Evolutionary conservation across 1,140 invertebrate genomes (phyloP), one percentile per base, ranked within the genome.

Genomic region (Cyrtorhinus lividipennis): DNA sequence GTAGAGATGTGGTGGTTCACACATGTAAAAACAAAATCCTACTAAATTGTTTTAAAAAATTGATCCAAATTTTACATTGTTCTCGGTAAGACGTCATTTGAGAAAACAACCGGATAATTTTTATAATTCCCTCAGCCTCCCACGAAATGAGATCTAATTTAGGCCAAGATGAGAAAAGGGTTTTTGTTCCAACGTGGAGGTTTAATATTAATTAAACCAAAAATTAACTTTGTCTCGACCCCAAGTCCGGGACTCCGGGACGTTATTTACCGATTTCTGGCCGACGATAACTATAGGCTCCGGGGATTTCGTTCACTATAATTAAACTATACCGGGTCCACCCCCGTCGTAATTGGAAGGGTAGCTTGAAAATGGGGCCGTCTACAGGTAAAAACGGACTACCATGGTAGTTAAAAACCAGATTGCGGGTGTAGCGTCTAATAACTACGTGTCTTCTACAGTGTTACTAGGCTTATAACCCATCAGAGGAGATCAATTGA

Each of bases 251-350:
- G 5, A 53, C 10, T 22, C 48, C 5, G 48, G 20, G 48, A 53
- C 20, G 20, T 53, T 10, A 53, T 53, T 53, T 53, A 53, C 48
- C 12, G 48, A 53, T 53, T 38, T 15, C 30, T 53, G 48, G 48
- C 48, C 48, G 48, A 53, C 48, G 48, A 53, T 53, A 53, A 53
- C 48, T 53, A 53, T 20, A 53, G 48, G 20, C 48, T 53, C 8
- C 10, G 18, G 48, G 48, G 48, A 53, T 53, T 53, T 53, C 18
- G 48, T 12, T 13, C 48, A 22, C 48, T 53, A 53, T 53, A 53
- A 53, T 53, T 53, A 53, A 53, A 53, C 48, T 53, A 22, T 53
- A 53, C 48, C 20, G 48, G 48, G 48, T 53, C 48, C 48, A 53
- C 48, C 48, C 48, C 48, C 48, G 20, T 53, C 10, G 48, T 53